Conservation (phyloP, 2,113 vertebrate genomes). For the Pogonocichla stellata region DNA sequence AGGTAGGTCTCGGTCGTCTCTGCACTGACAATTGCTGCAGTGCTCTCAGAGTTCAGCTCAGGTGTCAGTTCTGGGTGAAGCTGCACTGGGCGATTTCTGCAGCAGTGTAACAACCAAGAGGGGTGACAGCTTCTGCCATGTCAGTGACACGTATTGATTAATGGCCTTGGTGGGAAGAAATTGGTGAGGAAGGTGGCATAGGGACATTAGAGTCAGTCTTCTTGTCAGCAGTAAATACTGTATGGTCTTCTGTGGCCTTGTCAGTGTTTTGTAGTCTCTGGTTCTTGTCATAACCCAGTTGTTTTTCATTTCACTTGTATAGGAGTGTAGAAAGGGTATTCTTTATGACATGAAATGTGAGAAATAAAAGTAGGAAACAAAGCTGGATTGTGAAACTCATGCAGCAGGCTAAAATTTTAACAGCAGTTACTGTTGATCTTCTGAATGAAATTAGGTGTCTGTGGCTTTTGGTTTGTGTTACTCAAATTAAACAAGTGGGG, state of each 20-base stretch:
- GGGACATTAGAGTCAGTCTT: constrained; percentile 8
- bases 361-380: neutral
- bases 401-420: neutral
- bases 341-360: neutral
- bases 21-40: neutral
- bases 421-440: neutral
- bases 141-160: neutral
- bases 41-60: neutral
- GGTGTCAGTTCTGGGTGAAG: neutral
- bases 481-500: neutral
- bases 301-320: neutral
- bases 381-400: neutral
- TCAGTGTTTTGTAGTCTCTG: neutral
- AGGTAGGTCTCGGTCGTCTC: neutral
- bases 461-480: neutral
- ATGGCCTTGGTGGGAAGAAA: neutral
- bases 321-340: neutral
- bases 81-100: neutral
- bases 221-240: neutral
- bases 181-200: neutral
- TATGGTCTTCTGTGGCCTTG: neutral
- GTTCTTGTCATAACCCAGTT: neutral
- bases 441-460: too few relatives aligned
- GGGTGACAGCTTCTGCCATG: neutral
- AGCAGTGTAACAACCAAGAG: neutral